phyloP scores from a whole-genome alignment of 1,140 invertebrate genomes.

The Aphaenogaster rudis region DNA sequence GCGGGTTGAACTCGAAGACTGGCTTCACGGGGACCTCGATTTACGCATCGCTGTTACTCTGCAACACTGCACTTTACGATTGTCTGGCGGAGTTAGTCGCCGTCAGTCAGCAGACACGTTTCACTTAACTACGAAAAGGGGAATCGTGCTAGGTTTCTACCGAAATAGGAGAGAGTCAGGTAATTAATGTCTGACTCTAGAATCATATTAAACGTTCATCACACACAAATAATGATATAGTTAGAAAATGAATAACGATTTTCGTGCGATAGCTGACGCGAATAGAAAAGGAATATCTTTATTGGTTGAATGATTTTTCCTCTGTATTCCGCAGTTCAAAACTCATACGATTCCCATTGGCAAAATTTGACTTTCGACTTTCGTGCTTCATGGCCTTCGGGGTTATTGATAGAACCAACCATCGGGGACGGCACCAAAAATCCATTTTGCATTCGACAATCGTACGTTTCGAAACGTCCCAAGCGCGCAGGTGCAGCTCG shows the following conservation, averaged over 20 bases:
- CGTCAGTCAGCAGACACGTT: conserved; percentile 79
- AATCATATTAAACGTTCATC: background rate
- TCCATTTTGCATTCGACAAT: conserved; percentile 87
- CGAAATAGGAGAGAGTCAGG: background rate
- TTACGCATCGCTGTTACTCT: conserved; percentile 82
- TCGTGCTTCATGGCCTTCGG: conserved; percentile 86
- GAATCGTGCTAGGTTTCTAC: conserved; percentile 77
- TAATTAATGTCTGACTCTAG: background rate
- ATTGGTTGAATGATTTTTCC: background rate
- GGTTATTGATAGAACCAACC: conserved; percentile 86
- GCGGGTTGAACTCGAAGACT: conserved; percentile 81
- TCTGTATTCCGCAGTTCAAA: background rate
- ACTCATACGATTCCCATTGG: conserved; percentile 5
- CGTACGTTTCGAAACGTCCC: conserved; percentile 75
- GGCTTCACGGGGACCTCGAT: conserved; percentile 84
- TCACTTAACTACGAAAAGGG: conserved; percentile 74
- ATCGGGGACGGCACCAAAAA: conserved; percentile 80
- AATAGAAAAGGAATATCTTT: conserved; percentile 11
- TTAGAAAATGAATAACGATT: background rate
- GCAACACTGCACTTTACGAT: conserved; percentile 75
- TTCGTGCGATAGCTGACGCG: background rate
- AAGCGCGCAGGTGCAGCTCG: conserved; percentile 39
- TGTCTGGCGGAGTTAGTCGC: conserved; percentile 75
- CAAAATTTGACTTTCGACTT: conserved; percentile 75
- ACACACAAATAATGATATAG: conserved; percentile 7